Percentiles rank a stretch among this genome's conserved stretches.
phyloP scores from a whole-genome alignment of 2,888 invertebrate species.

The Drosophila glabriapex region DNA sequence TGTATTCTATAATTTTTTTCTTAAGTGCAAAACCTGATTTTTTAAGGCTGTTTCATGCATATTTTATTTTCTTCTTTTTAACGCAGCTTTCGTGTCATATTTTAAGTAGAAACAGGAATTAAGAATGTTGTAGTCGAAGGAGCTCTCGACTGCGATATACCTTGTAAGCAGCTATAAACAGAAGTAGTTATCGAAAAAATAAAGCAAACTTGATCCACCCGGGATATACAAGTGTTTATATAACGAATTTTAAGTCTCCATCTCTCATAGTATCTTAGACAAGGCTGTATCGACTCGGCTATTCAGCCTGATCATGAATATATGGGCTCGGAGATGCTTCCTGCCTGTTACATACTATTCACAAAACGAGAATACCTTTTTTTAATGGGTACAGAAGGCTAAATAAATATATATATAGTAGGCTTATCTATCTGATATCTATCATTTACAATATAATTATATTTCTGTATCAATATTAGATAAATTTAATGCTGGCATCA shows the following conservation, averaged over 20 bases:
- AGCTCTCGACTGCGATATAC: background rate
- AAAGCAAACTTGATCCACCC: too few relatives aligned
- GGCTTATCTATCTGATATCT: too few relatives aligned
- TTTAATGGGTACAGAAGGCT: background rate
- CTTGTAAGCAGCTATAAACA: background rate
- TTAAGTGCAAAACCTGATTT: slow-evolving; percentile 9
- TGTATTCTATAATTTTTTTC: background rate
- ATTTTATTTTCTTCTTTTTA: slow-evolving; percentile 2
- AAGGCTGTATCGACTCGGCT: too few relatives aligned
- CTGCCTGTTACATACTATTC: background rate
- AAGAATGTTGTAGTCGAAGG: background rate
- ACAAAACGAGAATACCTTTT: background rate
- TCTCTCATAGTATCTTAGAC: too few relatives aligned
- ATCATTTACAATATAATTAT: too few relatives aligned
- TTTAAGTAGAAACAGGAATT: background rate
- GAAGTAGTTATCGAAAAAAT: too few relatives aligned
- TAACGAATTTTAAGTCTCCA: too few relatives aligned
- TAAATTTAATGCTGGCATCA: background rate
- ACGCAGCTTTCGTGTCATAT: slow-evolving; percentile 19
- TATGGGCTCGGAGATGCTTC: background rate
- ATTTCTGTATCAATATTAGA: background rate
- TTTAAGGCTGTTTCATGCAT: background rate
- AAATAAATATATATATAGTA: too few relatives aligned
- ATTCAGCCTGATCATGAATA: background rate
- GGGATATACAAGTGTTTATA: too few relatives aligned